Evolutionary conservation across 2,113 vertebrate species (phyloP), one percentile per base, ranked within the genome.

Genomic region (Zosterops hypoxanthus): DNA sequence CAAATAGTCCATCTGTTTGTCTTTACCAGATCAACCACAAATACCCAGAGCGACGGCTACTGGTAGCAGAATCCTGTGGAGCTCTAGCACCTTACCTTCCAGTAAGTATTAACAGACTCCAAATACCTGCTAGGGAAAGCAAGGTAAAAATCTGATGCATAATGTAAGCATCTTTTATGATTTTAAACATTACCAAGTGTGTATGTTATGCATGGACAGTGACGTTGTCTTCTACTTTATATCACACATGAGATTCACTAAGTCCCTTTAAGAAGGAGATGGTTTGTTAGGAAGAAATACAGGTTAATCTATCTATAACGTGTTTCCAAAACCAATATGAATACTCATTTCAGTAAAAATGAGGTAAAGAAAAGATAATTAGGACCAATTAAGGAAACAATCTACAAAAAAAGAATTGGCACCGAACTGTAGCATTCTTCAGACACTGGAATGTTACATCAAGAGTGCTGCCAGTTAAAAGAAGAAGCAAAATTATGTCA

Each of bases 51-150:
- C 98, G 99, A 95, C 98, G 99, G 96, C 96, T 99, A 21, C 97
- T 99, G 82, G 99, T 99, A 96, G 99, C 99, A 26, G 99, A 99
- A 95, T 99, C 99, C 70, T 99, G 99, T 97, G 99, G 99, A 95
- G 99, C 99, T 26, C 96, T 99, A 96, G 99, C 99, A 92, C 99
- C 99, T 47, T 99, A 99, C 91, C 98, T 99, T 97, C 99, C 99
- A 94, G 99, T 99, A 98, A 99, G 99, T 98, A 70, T 76, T 76
- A 6, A 63, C 31, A 25, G 63, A 23, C 41, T 57, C 33, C 24
- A 61, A 50, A 64, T 66, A 47, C 50, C 61, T 64, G 15, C 42
- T 53, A 33, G 24, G 52, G 70, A 82, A 90, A 68, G 22, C 57
- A 57, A 23, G 18, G 21, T 49, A 59, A 79, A 87, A 82, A 70